Evolutionary conservation across 2,888 invertebrate genomes (phyloP), one percentile per base, ranked within the genome.

Genomic region (Neoaliturus tenellus): DNA sequence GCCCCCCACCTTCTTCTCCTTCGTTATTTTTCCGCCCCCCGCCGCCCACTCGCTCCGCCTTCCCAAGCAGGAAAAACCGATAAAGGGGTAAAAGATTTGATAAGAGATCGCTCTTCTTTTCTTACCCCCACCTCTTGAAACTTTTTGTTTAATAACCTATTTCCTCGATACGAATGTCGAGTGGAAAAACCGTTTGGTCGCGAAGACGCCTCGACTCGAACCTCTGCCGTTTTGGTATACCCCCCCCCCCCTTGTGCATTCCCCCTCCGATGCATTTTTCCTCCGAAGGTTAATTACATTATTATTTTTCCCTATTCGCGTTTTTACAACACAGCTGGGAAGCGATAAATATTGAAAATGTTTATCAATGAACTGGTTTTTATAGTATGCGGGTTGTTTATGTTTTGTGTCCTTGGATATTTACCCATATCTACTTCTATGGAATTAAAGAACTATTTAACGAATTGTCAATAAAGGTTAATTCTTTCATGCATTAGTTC

Each of bases 1-100:
- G 44, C 81, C 84, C 62, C 82, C 84, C 41, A 78, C 75, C 78
- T 48, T 51, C 81, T 81, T 80, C 84, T 81, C 81, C 84, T 84
- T 84, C 84, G 73, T 44, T 81, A 84, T 84, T 84, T 84, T 84
- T 82, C 83, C 83, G 78, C 81, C 81, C 75, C 71, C 82, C 62
- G 67, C 84, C 71, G 71, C 81, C n/a, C 80, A 73, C 39, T 48
- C 80, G 81, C 80, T 69, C 80, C 81, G 82, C 83, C 85, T 78
- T 62, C 71, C 78, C 51, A 58, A 58, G 20, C 67, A 62, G 78
- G 78, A 84, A 82, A 67, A 78, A 69, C 67, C 75, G 84, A 84
- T 83, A 83, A 78, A 83, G 73, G 69, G 75, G 78, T 44, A 62
- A 81, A 84, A 84, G 84, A 84, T 84, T 81, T 67, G 81, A 82